Base-by-base conservation (phyloP, 2,113 vertebrate genomes). In the Sisor rabdophorus region DNA sequence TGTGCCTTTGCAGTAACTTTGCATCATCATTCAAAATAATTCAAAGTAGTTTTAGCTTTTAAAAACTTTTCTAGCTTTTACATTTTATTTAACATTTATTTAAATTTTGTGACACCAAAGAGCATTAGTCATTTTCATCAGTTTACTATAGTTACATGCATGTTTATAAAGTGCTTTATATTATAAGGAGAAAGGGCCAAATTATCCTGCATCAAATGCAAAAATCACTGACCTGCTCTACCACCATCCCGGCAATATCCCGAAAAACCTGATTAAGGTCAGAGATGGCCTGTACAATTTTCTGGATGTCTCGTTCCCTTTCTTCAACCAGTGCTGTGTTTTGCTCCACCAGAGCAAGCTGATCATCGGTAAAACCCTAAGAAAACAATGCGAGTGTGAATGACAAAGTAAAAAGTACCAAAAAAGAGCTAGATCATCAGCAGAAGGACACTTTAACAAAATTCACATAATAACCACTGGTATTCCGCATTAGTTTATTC, bases 221-320 rank as follows among this genome's bases (percentile, higher is more conserved):
- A 26, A 1, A 40, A 13, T n/a, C 19, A 71, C 58, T 30, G 79
- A 98, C 97, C 96, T 99, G 97, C 80, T 99, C 97, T 69, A 98
- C 95, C 77, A 99, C 93, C 97, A 99, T 99, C n/a, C 91, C 89
- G 56, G 94, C 96, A 76, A 99, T 87, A 80, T 99, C 97, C 73
- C 96, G 86, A 79, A 99, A 99, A 81, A 99, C 93, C 68, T 98
- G 97, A 50, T 96, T 99, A 76, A 99, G 94, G 88, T 99, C 97
- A 0, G 95, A 95, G 86, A 99, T 97, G 44, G 97, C 99, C 85
- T 98, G 97, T 12, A 98, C 93, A n/a, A 99, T 94, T 78, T 97
- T 95, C n/a, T 94, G 90, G 68, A 99, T 95, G 88, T 98, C 97
- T 47, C 92, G 80, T 81, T 98, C 96, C 48, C 97, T 80, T 77